Base-by-base conservation (phyloP, 2,888 invertebrate species). In the Hipparchia semele region DNA sequence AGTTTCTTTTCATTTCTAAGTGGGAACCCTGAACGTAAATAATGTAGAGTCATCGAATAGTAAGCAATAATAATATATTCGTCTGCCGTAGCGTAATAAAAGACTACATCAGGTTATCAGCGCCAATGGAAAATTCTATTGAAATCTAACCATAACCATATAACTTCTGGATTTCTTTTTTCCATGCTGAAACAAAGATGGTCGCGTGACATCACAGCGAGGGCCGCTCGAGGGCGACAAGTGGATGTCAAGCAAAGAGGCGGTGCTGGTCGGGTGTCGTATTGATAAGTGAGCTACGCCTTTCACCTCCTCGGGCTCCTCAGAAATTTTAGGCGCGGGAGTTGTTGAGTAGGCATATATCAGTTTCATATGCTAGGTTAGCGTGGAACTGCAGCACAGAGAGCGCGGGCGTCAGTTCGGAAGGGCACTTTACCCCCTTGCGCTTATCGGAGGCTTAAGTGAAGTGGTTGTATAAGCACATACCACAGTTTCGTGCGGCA, bases 371-470 rank as follows among this genome's bases (percentile, higher is more conserved):
- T 0, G 98, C 98, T 80, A 97, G 91, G 84, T 97, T 97, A 61
- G 97, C 97, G 83, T 98, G 97, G 86, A 98, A 98, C 87, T 98
- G 98, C 72, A 98, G 94, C 12, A 97, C 97, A 6, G 98, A 97
- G 9, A 98, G 90, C 0, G 96, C 96, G 6, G 97, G 97, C 66
- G 96, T 96, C 70, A 95, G 89, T 79, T 95, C 95, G 12, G 92
- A 89, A 54, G 94, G 94, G 64, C 93, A 89, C 81, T 91, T 90
- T 69, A 90, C 89, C 74, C 95, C 95, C 75, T 95, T 95, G 59
- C 94, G 95, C 80, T 96, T 96, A 68, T 96, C 95, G 78, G 80
- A 80, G 39, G 39, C 39, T 39, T 5, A 39, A 39, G 39, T n/a
- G 23, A 23, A 23, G 39, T 39, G 39, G 39, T 23, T 39, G 80